Percentiles rank a stretch among this genome's conserved stretches.
These are phyloP conservation scores for Carollia perspicillata DNA, from an alignment of 2,113 vertebrate species.

Conservation along the genomic window DNA sequence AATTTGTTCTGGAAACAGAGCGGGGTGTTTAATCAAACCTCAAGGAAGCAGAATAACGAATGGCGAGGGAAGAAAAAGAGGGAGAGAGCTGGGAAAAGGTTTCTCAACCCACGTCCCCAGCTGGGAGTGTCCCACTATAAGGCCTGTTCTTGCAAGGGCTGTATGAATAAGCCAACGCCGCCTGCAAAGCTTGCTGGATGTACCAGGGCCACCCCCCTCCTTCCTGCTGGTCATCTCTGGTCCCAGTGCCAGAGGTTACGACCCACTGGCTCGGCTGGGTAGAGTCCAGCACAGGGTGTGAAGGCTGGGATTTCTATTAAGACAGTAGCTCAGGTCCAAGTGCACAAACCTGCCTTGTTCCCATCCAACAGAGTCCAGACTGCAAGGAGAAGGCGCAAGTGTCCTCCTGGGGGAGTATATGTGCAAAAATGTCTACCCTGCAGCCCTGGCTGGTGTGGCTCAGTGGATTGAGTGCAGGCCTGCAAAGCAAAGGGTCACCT, in stretches of 20 bases:
- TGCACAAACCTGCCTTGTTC: not conserved
- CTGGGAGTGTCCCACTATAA: accelerated
- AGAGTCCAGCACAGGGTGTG: not conserved
- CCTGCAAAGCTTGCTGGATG: too few species aligned
- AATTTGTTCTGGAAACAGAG: conserved; percentile 43
- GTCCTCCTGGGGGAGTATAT: accelerated
- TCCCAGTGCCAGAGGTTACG: not conserved
- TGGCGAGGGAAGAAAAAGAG: not conserved
- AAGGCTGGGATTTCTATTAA: not conserved
- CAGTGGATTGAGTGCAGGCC: too few species aligned
- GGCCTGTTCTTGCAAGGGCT: accelerated
- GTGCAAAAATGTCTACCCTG: accelerated
- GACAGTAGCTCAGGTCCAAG: not conserved
- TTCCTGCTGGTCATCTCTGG: not conserved
- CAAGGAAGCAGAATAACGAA: conserved; percentile 50
- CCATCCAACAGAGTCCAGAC: not conserved
- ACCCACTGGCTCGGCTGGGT: not conserved
- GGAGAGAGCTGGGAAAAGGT: not conserved
- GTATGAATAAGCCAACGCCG: not conserved
- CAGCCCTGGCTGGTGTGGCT: not conserved
- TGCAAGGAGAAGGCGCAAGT: not conserved
- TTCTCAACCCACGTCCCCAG: not conserved
- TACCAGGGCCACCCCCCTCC: accelerated
- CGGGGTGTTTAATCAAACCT: conserved; percentile 43
- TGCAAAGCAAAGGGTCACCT: too few species aligned